A percentile compares a stretch with the other conserved stretches of the same genome.
Conservation (phyloP, 2,888 invertebrate species). For the Keiferia lycopersicella region DNA sequence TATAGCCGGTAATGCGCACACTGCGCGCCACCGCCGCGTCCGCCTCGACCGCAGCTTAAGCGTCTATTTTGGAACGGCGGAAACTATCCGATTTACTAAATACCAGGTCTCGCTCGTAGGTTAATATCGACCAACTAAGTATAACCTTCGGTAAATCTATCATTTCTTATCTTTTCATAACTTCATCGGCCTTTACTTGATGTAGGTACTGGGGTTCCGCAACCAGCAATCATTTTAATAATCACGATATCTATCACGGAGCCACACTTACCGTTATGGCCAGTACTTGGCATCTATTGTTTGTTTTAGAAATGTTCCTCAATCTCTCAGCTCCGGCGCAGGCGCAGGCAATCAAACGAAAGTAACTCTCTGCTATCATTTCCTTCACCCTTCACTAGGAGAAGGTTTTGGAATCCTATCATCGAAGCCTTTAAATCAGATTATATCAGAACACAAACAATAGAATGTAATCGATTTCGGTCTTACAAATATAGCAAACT, state of each 20-base stretch:
- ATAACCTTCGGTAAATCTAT: constrained; percentile 8
- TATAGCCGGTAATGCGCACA: constrained; percentile 30
- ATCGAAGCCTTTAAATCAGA: neutral
- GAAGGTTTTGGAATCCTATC: neutral
- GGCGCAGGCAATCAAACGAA: constrained; percentile 13
- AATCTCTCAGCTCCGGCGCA: neutral
- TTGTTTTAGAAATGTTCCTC: constrained; percentile 19
- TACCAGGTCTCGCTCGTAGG: constrained; percentile 10
- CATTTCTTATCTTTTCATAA: constrained; percentile 15
- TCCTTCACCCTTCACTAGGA: constrained; percentile 15
- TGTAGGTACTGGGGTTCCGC: neutral
- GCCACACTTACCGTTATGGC: constrained; percentile 1
- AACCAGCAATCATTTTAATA: constrained; percentile 19
- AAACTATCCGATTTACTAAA: constrained; percentile 25
- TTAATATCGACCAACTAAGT: neutral
- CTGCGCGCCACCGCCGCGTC: constrained; percentile 28
- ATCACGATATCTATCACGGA: constrained; percentile 10
- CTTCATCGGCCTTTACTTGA: constrained; percentile 6
- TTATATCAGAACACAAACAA: neutral
- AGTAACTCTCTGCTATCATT: constrained; percentile 20
- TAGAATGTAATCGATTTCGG: neutral
- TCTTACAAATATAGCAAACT: neutral
- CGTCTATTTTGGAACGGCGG: constrained; percentile 16
- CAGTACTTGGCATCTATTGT: neutral
- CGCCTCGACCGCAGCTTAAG: constrained; percentile 4